A percentile compares a stretch with the other conserved stretches of the same genome.
Evolutionary conservation across 2,888 invertebrate species (phyloP).

Genomic region (Drosophila fungiperda): DNA sequence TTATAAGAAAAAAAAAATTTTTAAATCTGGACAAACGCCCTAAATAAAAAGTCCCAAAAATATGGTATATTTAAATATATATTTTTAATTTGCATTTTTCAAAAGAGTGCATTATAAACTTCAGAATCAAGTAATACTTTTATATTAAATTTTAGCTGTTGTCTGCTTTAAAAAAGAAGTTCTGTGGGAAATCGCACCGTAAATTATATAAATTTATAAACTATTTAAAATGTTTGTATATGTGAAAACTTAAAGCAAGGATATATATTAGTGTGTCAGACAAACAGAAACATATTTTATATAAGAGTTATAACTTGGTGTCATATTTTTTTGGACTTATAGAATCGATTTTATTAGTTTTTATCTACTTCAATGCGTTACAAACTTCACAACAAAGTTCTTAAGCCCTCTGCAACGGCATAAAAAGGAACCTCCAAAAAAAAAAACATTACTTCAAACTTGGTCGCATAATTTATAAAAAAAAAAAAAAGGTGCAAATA

Average conservation of each 20-base stretch:
- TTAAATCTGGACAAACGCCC: too few species aligned
- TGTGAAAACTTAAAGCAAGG: neutral
- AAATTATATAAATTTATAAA: neutral
- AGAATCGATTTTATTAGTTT: neutral
- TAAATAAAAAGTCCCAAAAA: neutral
- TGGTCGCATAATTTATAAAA: conserved; percentile 41
- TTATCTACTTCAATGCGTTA: neutral
- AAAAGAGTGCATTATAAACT: too few species aligned
- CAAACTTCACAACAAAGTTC: neutral
- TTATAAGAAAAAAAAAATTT: neutral
- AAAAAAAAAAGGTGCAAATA: conserved; percentile 62
- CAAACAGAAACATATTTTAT: too few species aligned
- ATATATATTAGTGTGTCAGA: neutral
- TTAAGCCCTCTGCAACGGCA: neutral
- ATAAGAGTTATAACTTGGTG: neutral
- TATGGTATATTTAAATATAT: neutral
- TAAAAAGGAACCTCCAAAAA: neutral
- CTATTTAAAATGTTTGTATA: neutral
- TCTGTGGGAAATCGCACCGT: neutral
- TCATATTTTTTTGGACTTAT: neutral
- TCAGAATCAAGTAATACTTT: too few species aligned
- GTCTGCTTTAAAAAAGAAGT: neutral
- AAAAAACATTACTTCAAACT: conserved; percentile 60
- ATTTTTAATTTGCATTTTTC: too few species aligned
- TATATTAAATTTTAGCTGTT: neutral